Evolutionary conservation across 2,888 invertebrate species (phyloP), one percentile per base, ranked within the genome.

Genomic region (Vesta saturnalis): DNA sequence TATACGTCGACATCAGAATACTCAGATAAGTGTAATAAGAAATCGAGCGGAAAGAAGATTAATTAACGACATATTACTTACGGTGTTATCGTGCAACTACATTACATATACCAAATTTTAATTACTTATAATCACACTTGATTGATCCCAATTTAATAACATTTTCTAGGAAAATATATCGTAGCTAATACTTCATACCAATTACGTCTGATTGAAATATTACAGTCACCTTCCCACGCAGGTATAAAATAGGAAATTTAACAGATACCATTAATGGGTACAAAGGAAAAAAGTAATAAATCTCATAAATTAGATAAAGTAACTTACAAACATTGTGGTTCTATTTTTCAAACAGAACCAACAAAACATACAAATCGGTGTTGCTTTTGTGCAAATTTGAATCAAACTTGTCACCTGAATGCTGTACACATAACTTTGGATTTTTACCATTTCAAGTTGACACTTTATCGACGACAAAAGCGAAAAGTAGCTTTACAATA

Each of bases 81-180:
- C 56, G 35, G 56, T 22, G 35, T 66, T 57, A 61, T 49, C 35
- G 46, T 22, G 35, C 49, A 47, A 60, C 60, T 49, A 60, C 58
- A 47, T 60, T 64, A 68, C 60, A 64, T 60, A n/a, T n/a, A 60
- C 56, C 55, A 66, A 69, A 76, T 73, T 75, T 72, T 73, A 76
- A 75, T 76, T 74, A 75, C 71, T 67, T 64, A 62, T 62, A 71
- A 60, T 65, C 67, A 73, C 75, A 75, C 72, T 73, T 72, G 75
- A 71, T 73, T 73, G 63, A 63, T 60, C 63, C 14, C 35, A 63
- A 35, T 43, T 59, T 56, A 59, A 76, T 76, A 75, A 74, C 74
- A 76, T 72, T 74, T 74, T 76, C 70, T 60, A 62, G 72, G 71
- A 73, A 71, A 74, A 62, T 67, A 67, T 61, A 61, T 66, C n/a